Conservation (phyloP, 2,888 invertebrate species). For the Zhuqinia jingwanae region DNA sequence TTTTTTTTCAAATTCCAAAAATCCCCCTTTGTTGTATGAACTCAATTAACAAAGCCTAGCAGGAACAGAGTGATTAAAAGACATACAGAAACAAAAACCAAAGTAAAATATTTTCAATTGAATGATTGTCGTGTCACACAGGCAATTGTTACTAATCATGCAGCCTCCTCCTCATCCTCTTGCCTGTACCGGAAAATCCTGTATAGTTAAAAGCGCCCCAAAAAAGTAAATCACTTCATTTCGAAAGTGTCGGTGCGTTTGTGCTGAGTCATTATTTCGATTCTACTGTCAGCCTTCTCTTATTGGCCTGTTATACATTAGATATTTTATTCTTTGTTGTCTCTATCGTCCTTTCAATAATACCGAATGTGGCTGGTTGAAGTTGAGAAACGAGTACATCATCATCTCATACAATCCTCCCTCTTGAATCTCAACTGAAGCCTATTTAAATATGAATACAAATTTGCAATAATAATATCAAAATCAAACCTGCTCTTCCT, state of each 20-base stretch:
- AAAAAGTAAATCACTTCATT: conserved; percentile 35
- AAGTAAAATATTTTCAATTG: conserved; percentile 44
- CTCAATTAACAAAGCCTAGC: neutral
- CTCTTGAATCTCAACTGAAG: too few species aligned
- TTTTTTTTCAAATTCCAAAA: too few species aligned
- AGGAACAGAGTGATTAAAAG: conserved; percentile 37
- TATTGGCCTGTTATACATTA: neutral
- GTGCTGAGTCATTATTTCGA: conserved; percentile 33
- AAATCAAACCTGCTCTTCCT: neutral
- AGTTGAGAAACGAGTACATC: too few species aligned
- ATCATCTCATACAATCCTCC: too few species aligned
- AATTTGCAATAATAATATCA: conserved; percentile 9
- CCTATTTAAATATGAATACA: neutral
- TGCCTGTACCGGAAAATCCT: conserved; percentile 4
- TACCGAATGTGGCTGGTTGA: too few species aligned
- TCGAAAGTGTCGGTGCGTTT: conserved; percentile 37
- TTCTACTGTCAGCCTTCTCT: neutral
- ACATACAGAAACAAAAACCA: conserved; percentile 12
- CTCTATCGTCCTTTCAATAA: neutral
- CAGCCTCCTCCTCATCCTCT: neutral
- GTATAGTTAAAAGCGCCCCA: neutral
- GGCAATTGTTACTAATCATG: conserved; percentile 34
- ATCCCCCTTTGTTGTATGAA: neutral
- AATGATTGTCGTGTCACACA: conserved; percentile 52
- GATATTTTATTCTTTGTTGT: neutral